Base-by-base conservation (phyloP, 2,113 vertebrate genomes). In the Argyrosomus japonicus region DNA sequence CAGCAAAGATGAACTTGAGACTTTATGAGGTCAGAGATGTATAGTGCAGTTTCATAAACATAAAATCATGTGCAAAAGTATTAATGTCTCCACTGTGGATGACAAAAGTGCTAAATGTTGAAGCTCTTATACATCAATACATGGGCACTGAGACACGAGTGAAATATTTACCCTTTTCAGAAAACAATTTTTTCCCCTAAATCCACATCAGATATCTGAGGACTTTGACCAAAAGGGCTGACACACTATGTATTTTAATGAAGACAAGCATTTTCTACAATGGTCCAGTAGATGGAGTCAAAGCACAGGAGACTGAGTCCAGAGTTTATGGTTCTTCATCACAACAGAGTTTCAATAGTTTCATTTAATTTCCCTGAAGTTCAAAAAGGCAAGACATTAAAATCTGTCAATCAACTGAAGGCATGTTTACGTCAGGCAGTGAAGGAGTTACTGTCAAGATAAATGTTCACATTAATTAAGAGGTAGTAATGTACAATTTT, bases 221-320 rank as follows among this genome's bases (percentile, higher is more conserved):
- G 21, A 50, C 25, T 36, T 8, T 2, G 5, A 12, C 19, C 12
- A 53, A 15, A 9, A 76, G 7, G 17, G 18, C 62, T 58, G 19
- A 32, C 17, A 9, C 9, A 60, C 53, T 25, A 32, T 13, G 43
- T 5, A 69, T 43, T 53, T 62, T 5, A 8, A 32, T 47, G 63
- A 13, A 65, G 25, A 8, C 11, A 54, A 25, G 15, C 1, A 47
- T 61, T 25, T 77, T 75, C 47, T 45, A 45, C 18, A 60, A 32
- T 32, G 53, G 18, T 40, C 81, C 89, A 89, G 78, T 21, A 87
- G 91, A 82, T 88, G 88, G 89, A 77, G 85, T 62, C 56, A 79
- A 36, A 87, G 68, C 19, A 68, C 69, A 86, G 27, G 3, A 47
- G 54, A 72, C 3, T 7, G 14, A 23, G 29, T 12, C 5, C 13